phyloP scores from a whole-genome alignment of 2,797 vertebrate genomes.

The Spinibarbus caldwelli region DNA sequence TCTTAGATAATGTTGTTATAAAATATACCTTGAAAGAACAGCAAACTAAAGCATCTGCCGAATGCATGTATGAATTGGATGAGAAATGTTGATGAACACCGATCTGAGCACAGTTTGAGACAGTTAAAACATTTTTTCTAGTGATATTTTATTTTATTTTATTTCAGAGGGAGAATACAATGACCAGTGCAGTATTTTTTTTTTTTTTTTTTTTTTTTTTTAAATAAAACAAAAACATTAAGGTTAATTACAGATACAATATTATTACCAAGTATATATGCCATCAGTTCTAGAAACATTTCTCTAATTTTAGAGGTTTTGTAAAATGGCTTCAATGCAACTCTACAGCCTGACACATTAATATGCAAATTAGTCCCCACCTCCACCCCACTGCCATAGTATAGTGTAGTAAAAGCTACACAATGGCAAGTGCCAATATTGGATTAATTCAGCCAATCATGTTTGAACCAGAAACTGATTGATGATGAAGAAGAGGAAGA shows the following conservation, averaged over 20 bases:
- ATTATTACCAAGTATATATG: neutral
- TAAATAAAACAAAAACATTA: neutral
- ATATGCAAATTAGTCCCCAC: neutral
- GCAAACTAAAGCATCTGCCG: neutral
- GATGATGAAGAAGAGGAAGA: no score
- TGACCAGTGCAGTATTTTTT: neutral
- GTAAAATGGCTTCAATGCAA: neutral
- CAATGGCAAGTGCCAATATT: neutral
- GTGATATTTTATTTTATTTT: neutral
- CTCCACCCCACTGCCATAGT: neutral
- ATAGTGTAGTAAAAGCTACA: neutral
- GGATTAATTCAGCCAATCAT: neutral
- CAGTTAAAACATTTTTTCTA: neutral
- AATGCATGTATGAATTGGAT: neutral
- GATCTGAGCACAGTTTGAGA: slow-evolving; percentile 1
- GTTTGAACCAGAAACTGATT: neutral
- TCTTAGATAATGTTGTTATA: neutral
- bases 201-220: no score
- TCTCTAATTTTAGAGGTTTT: neutral
- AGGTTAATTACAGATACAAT: no score
- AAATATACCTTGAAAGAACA: neutral
- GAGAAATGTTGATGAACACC: neutral
- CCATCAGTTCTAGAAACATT: no score
- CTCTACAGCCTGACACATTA: neutral
- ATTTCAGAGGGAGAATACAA: neutral